Evolutionary conservation across 2,113 vertebrate species (phyloP).

Genomic region (Hyperoodon ampullatus): DNA sequence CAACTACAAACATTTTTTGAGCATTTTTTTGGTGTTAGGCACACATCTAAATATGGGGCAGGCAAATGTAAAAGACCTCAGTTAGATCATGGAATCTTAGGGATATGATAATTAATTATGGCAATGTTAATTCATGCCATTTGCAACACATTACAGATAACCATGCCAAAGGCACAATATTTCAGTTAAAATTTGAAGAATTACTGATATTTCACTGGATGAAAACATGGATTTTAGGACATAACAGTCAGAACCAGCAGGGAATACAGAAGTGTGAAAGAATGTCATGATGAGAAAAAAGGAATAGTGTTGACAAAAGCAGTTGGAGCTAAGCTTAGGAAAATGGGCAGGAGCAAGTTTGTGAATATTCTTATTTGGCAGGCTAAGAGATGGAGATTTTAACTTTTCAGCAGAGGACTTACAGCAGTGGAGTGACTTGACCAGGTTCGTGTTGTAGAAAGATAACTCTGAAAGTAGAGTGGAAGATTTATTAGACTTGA

Average conservation of each 20-base stretch:
- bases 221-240: background rate
- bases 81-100: background rate
- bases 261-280: background rate
- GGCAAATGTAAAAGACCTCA: background rate
- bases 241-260: background rate
- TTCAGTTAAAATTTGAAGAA: conserved; percentile 31
- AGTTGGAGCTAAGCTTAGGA: background rate
- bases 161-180: background rate
- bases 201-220: background rate
- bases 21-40: background rate
- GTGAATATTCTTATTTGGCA: background rate
- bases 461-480: background rate
- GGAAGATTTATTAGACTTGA: conserved; percentile 23
- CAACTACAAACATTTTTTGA: background rate
- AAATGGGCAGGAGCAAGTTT: background rate
- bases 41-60: background rate
- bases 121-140: background rate
- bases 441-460: background rate
- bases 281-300: background rate
- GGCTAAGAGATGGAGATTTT: background rate
- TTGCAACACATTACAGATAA: background rate
- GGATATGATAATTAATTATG: background rate
- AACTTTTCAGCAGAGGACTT: background rate
- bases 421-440: background rate
- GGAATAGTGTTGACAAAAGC: background rate